These are phyloP conservation scores for Stenurella melanura DNA, from an alignment of 2,888 invertebrate species.

Conservation along the genomic window DNA sequence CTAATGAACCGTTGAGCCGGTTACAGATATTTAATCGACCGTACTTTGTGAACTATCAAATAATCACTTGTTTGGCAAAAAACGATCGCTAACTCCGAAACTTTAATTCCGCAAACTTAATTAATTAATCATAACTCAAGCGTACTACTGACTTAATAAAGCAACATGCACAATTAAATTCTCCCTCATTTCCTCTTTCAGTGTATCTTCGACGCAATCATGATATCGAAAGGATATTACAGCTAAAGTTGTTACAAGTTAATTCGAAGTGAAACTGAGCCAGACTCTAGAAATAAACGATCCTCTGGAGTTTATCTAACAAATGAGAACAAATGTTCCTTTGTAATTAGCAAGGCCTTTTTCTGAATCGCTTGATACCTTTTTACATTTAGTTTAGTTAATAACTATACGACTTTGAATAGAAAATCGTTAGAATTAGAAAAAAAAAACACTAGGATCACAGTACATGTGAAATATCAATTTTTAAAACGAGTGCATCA, in stretches of 20 bases:
- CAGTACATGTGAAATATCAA: no score
- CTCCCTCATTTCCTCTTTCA: slow-evolving; percentile 23
- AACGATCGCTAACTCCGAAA: not conserved
- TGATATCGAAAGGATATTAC: slow-evolving; percentile 40
- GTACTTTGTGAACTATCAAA: not conserved
- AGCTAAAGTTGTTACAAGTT: slow-evolving; percentile 41
- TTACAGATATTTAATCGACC: not conserved
- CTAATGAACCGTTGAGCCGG: not conserved
- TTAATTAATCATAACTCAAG: slow-evolving; percentile 32
- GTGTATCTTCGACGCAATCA: slow-evolving; percentile 26
- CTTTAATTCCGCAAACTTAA: slow-evolving; percentile 11
- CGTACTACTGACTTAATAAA: slow-evolving; percentile 32
- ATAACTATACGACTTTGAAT: not conserved
- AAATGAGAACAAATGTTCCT: slow-evolving; percentile 22
- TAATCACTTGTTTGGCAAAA: slow-evolving; percentile 1
- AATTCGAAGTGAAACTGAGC: slow-evolving; percentile 1
- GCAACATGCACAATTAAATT: slow-evolving; percentile 40
- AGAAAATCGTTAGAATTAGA: no score
- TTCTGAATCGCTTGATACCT: not conserved
- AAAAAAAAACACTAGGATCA: no score
- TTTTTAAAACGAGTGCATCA: no score
- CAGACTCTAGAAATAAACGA: slow-evolving; percentile 12
- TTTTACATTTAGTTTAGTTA: not conserved
- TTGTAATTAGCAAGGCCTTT: not conserved
- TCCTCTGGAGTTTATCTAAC: slow-evolving; percentile 7